These are phyloP conservation scores for Xestia ashworthii DNA, from an alignment of 2,888 invertebrate genomes.

Conservation along the genomic window DNA sequence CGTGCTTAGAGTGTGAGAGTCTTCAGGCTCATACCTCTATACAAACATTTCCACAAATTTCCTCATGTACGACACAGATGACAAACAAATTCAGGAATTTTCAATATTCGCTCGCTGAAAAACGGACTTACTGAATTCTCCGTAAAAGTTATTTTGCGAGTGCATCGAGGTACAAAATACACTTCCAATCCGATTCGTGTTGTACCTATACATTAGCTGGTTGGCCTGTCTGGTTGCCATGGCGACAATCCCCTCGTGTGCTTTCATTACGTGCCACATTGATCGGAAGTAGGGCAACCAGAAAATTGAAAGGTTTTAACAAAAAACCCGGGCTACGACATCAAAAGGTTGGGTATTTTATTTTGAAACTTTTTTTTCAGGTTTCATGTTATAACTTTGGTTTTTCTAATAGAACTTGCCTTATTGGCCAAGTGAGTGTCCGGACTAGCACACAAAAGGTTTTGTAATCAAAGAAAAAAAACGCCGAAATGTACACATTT, in stretches of 20 bases:
- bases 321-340: neutral
- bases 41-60: neutral
- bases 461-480: neutral
- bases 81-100: neutral
- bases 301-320: neutral
- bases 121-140: neutral
- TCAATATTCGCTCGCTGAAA: neutral
- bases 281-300: slow-evolving; percentile 24
- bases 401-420: too few species aligned
- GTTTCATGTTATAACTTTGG: neutral
- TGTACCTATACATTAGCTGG: slow-evolving; percentile 30
- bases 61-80: neutral
- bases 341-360: neutral
- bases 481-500: neutral
- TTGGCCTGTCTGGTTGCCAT: slow-evolving; percentile 53
- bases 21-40: too few species aligned
- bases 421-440: neutral
- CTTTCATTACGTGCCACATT: slow-evolving; percentile 32
- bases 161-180: slow-evolving; percentile 22
- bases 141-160: slow-evolving; percentile 7
- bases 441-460: neutral
- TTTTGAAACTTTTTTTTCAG: neutral
- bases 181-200: slow-evolving; percentile 12
- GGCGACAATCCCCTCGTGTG: slow-evolving; percentile 48
- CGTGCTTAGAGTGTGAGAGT: too few species aligned